Conservation (phyloP, 1,140 invertebrate genomes). For the Gryon sp. region DNA sequence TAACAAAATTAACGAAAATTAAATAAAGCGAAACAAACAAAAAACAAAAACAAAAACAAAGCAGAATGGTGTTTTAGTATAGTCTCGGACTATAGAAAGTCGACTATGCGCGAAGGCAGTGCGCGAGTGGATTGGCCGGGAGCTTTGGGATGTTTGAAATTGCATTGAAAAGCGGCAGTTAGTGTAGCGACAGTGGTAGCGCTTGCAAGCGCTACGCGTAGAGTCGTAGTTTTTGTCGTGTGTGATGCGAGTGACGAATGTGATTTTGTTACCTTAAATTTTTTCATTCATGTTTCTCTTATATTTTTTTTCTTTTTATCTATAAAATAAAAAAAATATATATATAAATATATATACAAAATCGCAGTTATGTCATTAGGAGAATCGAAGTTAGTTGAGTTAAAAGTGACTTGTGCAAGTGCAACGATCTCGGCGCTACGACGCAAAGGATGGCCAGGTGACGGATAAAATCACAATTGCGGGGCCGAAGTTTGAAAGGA, state of each 20-base stretch:
- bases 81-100: too few species aligned
- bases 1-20: too few species aligned
- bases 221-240: slow-evolving; percentile 46
- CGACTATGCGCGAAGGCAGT: slow-evolving; percentile 21
- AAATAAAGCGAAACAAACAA: background rate
- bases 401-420: slow-evolving; percentile 14
- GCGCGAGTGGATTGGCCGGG: slow-evolving; percentile 26
- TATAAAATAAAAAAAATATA: too few species aligned
- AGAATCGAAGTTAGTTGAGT: slow-evolving; percentile 1
- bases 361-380: slow-evolving; percentile 17
- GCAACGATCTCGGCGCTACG: slow-evolving; percentile 2
- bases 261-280: slow-evolving; percentile 33
- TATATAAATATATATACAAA: too few species aligned
- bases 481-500: slow-evolving; percentile 32
- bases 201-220: slow-evolving; percentile 46
- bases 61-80: background rate
- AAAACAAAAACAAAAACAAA: background rate
- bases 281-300: too few species aligned
- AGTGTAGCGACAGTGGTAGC: slow-evolving; percentile 55
- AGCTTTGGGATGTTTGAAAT: slow-evolving; percentile 50
- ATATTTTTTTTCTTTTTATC: too few species aligned
- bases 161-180: slow-evolving; percentile 58
- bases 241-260: slow-evolving; percentile 43
- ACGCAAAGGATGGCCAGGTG: slow-evolving; percentile 37
- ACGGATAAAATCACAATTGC: slow-evolving; percentile 47